phyloP scores from a whole-genome alignment of 1,140 invertebrate species.

The Trachelipus rathkii region DNA sequence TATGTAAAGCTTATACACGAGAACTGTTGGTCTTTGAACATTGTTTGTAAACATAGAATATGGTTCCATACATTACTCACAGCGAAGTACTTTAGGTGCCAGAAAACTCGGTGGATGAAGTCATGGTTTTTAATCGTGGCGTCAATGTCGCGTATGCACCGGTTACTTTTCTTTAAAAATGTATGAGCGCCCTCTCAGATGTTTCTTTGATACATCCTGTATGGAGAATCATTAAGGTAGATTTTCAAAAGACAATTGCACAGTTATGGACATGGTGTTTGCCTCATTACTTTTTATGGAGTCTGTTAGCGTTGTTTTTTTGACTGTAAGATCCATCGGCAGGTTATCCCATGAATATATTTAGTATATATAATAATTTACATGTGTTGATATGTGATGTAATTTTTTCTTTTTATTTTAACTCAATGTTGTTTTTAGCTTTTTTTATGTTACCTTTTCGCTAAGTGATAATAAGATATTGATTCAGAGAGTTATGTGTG shows the following conservation, averaged over 20 bases:
- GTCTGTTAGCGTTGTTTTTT: neutral
- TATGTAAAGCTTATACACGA: neutral
- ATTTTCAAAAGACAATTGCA: constrained; percentile 79
- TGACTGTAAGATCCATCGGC: neutral
- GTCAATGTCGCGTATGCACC: constrained; percentile 55
- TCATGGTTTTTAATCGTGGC: neutral
- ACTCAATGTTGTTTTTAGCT: no score
- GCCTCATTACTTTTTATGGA: constrained; percentile 60
- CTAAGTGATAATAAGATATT: no score
- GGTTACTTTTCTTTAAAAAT: constrained; percentile 61
- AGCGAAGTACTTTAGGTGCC: neutral
- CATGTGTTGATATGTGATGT: no score
- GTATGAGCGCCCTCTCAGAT: constrained; percentile 64
- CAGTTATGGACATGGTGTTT: constrained; percentile 67
- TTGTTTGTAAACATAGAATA: neutral
- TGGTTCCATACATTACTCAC: neutral
- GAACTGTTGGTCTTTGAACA: neutral
- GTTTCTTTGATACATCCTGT: constrained; percentile 82
- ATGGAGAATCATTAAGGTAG: constrained; percentile 76
- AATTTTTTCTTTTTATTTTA: no score
- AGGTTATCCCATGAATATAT: no score
- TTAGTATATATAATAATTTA: no score
- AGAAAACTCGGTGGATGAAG: neutral
- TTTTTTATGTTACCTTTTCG: no score
- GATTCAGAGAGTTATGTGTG: no score